Percentiles rank a stretch among this genome's conserved stretches.
Evolutionary conservation across 2,113 vertebrate genomes (phyloP).

Genomic region (Eira barbara): DNA sequence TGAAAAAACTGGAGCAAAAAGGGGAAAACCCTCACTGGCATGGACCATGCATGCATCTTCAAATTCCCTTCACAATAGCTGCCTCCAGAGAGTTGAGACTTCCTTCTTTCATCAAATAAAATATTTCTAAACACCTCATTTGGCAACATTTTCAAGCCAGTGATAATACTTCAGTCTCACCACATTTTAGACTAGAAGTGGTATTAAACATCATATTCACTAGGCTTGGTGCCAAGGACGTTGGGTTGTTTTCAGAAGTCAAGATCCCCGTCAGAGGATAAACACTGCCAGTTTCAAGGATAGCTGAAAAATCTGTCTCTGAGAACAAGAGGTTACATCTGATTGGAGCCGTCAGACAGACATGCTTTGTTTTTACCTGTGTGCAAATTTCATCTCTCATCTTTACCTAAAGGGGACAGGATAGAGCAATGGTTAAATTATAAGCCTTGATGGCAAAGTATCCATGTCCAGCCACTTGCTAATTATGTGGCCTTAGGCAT

Average conservation of each 20-base stretch:
- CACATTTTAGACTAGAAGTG: background rate
- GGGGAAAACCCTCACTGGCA: background rate
- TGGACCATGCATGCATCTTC: background rate
- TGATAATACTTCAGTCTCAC: background rate
- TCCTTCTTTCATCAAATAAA: background rate
- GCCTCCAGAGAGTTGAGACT: background rate
- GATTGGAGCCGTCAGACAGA: background rate
- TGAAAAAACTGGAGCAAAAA: background rate
- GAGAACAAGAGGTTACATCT: background rate
- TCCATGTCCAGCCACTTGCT: background rate
- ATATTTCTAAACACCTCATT: background rate
- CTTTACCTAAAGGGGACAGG: background rate
- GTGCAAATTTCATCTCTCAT: background rate
- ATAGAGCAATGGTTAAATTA: background rate
- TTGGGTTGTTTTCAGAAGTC: background rate
- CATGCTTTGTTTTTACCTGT: background rate
- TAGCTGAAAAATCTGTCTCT: background rate
- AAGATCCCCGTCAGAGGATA: background rate
- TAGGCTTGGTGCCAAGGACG: background rate
- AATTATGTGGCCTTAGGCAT: background rate
- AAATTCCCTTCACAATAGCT: background rate
- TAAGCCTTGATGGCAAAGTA: background rate
- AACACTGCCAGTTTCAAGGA: background rate
- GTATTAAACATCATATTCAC: background rate
- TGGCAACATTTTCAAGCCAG: background rate